Percentiles rank a stretch among this genome's conserved stretches.
Conservation (phyloP, 2,888 invertebrate species). For the Zygogramma bicolorata region DNA sequence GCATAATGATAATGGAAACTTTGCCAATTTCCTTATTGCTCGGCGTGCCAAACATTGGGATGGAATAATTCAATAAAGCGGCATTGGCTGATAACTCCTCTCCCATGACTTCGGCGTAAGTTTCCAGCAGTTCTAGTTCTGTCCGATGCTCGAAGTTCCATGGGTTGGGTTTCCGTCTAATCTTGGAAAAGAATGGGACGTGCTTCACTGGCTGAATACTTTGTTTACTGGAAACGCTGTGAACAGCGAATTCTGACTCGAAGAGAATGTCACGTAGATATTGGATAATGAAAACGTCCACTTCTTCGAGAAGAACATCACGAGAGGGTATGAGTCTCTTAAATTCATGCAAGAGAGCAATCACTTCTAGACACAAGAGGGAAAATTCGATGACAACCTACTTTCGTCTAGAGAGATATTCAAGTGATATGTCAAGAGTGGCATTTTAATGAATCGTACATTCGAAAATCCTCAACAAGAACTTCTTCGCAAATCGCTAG, state of each 20-base stretch:
- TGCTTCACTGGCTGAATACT: neutral
- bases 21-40: neutral
- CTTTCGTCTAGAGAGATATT: too few relatives aligned
- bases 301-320: neutral
- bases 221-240: neutral
- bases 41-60: constrained; percentile 17
- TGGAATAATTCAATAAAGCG: constrained; percentile 31
- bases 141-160: neutral
- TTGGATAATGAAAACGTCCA: neutral
- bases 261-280: neutral
- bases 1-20: neutral
- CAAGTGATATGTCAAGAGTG: too few relatives aligned
- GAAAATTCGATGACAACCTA: too few relatives aligned
- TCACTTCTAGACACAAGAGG: neutral
- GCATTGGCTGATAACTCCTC: constrained; percentile 8
- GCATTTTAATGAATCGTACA: too few relatives aligned
- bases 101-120: neutral
- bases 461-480: too few relatives aligned
- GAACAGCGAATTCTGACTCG: neutral
- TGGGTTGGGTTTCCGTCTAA: neutral
- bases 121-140: neutral
- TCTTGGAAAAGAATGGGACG: neutral
- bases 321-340: neutral
- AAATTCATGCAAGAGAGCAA: neutral
- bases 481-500: too few relatives aligned